These are phyloP conservation scores for Actias luna DNA, from an alignment of 2,888 invertebrate genomes.

Conservation along the genomic window DNA sequence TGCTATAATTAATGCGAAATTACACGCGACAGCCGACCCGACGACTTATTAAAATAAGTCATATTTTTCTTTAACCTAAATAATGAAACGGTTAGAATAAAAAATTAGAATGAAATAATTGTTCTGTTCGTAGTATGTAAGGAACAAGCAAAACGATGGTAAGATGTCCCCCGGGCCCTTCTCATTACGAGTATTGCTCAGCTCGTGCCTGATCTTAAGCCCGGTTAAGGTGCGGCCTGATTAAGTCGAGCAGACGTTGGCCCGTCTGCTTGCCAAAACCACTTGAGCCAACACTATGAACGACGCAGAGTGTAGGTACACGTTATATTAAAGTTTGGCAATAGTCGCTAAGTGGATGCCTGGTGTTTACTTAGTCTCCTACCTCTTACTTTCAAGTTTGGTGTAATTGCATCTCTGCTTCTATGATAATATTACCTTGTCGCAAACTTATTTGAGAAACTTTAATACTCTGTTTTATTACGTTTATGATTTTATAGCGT, in stretches of 20 bases:
- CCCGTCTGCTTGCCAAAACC: constrained; percentile 72
- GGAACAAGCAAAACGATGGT: constrained; percentile 57
- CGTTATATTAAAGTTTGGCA: constrained; percentile 65
- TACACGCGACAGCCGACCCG: no score
- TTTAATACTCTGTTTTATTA: neutral
- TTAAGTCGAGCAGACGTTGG: constrained; percentile 67
- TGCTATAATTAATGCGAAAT: no score
- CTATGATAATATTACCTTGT: constrained; percentile 28
- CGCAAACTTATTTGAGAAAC: constrained; percentile 24
- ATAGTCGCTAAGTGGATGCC: constrained; percentile 52
- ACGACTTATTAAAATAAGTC: neutral
- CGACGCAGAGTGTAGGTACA: constrained; percentile 45
- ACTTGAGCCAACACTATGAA: constrained; percentile 55
- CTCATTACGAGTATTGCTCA: constrained; percentile 69
- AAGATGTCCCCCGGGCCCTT: constrained; percentile 55
- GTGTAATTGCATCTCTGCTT: constrained; percentile 38
- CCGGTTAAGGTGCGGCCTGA: constrained; percentile 67
- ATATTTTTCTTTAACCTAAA: neutral
- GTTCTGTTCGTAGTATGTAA: constrained; percentile 50
- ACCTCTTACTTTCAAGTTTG: constrained; percentile 38
- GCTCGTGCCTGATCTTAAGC: constrained; percentile 50
- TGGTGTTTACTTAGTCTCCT: constrained; percentile 48
- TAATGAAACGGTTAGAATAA: neutral
- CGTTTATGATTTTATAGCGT: neutral
- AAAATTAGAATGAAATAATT: neutral